Evolutionary conservation across 1,140 invertebrate species (phyloP).

Genomic region (Antheraea mylitta): DNA sequence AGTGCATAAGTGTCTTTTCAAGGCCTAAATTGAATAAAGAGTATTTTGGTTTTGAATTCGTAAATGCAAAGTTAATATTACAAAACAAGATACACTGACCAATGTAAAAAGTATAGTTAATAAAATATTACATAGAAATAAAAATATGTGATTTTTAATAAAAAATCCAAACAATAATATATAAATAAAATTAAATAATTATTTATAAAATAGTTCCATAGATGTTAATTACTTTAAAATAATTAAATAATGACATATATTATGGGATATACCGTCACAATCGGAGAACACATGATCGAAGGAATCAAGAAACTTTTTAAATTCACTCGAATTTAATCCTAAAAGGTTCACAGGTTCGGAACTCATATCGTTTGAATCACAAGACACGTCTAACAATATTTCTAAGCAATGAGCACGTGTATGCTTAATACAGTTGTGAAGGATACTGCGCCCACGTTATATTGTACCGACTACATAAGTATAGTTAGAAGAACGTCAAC

Average conservation of each 20-base stretch:
- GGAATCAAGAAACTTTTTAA: constrained; percentile 59
- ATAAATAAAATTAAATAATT: no score
- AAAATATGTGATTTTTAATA: no score
- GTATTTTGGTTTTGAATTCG: no score
- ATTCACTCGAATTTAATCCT: constrained; percentile 33
- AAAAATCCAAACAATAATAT: no score
- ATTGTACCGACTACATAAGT: constrained; percentile 15
- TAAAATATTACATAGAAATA: no score
- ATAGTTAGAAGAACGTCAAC: constrained; percentile 19
- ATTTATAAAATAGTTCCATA: no score
- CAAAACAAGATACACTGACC: no score
- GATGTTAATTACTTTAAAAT: no score
- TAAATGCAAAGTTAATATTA: no score
- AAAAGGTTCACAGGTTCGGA: constrained; percentile 46
- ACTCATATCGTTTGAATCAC: constrained; percentile 27
- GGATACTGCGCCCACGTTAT: constrained; percentile 35
- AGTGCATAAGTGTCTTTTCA: no score
- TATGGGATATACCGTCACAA: constrained; percentile 60
- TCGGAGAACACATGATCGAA: constrained; percentile 71
- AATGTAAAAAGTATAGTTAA: no score
- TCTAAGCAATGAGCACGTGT: constrained; percentile 40
- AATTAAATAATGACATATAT: background rate
- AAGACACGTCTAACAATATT: background rate
- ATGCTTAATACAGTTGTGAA: constrained; percentile 34
- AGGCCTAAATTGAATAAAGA: no score